phyloP scores from a whole-genome alignment of 1,140 invertebrate genomes.

The Portunus trituberculatus region DNA sequence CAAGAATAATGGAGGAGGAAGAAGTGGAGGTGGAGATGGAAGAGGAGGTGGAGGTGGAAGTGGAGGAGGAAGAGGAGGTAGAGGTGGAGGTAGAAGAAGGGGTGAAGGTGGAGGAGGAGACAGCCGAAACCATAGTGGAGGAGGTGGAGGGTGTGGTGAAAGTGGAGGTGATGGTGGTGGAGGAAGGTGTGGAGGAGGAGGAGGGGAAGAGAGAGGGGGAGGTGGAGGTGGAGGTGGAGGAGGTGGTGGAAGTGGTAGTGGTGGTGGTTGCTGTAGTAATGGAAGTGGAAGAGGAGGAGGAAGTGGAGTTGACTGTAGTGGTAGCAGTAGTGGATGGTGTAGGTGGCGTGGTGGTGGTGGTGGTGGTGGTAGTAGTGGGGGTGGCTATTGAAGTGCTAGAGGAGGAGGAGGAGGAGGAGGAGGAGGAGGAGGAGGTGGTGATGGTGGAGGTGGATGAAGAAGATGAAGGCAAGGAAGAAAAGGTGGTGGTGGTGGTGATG shows the following conservation, averaged over 20 bases:
- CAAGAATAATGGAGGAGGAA: no score
- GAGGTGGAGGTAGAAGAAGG: neutral
- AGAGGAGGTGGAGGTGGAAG: neutral
- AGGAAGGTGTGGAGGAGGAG: no score
- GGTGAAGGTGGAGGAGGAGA: neutral
- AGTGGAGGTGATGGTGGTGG: neutral
- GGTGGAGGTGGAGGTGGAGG: neutral
- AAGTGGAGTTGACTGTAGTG: no score
- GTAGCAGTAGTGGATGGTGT: neutral
- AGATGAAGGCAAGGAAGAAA: neutral
- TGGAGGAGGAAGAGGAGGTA: no score
- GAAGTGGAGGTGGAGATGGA: neutral
- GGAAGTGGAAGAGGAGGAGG: no score
- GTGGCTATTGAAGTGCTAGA: neutral
- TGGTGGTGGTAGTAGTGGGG: neutral
- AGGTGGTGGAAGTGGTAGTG: no score
- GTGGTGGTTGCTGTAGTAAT: no score
- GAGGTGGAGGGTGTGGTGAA: neutral
- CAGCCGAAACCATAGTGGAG: no score
- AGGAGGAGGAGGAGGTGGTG: neutral
- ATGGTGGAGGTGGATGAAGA: neutral
- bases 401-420: neutral
- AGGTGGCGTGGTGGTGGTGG: neutral
- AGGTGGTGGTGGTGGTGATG: slow-evolving; percentile 15
- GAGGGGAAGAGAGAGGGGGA: neutral